Percentiles rank a stretch among this genome's conserved stretches.
phyloP scores from a whole-genome alignment of 2,797 vertebrate species.

The Etheostoma nigrum region DNA sequence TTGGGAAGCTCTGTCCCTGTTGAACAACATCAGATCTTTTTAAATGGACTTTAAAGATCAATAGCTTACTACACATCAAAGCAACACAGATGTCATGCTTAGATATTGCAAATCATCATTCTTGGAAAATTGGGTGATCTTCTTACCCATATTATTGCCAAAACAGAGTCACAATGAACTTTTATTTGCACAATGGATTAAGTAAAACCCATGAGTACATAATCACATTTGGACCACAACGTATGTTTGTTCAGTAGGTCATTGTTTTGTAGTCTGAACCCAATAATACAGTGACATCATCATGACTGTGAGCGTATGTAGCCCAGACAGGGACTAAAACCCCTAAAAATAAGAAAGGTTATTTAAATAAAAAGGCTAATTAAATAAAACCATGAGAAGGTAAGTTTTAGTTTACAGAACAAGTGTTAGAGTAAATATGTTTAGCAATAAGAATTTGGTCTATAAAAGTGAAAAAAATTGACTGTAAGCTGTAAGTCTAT shows the following conservation, averaged over 20 bases:
- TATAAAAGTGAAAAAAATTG: background rate
- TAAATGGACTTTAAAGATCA: background rate
- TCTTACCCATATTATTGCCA: background rate
- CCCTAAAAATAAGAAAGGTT: background rate
- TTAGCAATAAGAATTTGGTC: background rate
- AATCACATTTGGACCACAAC: constrained; percentile 2
- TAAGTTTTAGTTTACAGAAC: background rate
- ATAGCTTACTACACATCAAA: background rate
- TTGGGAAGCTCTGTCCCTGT: background rate
- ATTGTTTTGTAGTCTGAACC: background rate
- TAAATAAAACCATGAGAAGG: background rate
- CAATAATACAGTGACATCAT: background rate
- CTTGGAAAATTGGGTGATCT: background rate
- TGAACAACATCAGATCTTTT: background rate
- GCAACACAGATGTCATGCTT: background rate
- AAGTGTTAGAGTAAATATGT: background rate
- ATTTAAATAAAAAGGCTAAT: too few relatives aligned
- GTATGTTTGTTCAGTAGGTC: background rate
- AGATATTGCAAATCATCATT: background rate
- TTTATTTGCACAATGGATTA: background rate
- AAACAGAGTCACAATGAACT: background rate
- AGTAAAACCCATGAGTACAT: background rate
- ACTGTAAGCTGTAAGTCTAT: background rate
- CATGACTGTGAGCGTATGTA: background rate
- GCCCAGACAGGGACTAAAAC: background rate